Base-by-base conservation (phyloP, 2,888 invertebrate genomes). In the Colletes collaris region DNA sequence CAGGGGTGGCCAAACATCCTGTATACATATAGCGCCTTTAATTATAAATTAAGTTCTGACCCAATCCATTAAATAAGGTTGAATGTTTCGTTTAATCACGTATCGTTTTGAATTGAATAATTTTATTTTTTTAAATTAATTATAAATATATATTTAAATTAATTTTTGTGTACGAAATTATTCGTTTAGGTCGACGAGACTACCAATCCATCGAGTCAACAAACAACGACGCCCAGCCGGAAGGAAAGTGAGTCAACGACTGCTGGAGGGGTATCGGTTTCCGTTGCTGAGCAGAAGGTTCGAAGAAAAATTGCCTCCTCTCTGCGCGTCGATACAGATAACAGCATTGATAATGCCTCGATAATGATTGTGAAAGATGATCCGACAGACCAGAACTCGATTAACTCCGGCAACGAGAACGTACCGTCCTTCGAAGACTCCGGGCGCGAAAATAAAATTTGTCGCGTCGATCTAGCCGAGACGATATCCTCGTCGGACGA, bases 401-500 rank as follows among this genome's bases (percentile, higher is more conserved):
- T 8, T 10, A 46, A 46, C 10, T 46, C 44, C 3, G 6, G 8
- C 8, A 46, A 46, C 44, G 44, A 46, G 10, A 46, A 46, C 44
- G 44, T 10, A 3, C 44, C 10, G 44, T 10, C 10, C 8, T 46
- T 46, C 44, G 44, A 40, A 2, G 40, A 46, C 44, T 8, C 2
- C 2, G 44, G 10, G 10, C 8, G 8, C 8, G 8, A 3, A 7
- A 40, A 40, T n/a, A 6, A 10, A 8, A 27, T 46, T n/a, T 11
- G 3, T 27, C 13, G 44, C n/a, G 8, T 46, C 40, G 19, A 55
- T 7, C 46, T n/a, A 60, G 27, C 44, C 49, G 71, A 19, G 49
- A 53, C 3, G 7, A 52, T 10, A 2, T 55, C 65, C 16, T 13
- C 59, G 1, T 79, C 72, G 37, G 53, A 67, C 56, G 83, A 85